phyloP scores from a whole-genome alignment of 1,140 invertebrate species.

The Bactericera cockerelli region DNA sequence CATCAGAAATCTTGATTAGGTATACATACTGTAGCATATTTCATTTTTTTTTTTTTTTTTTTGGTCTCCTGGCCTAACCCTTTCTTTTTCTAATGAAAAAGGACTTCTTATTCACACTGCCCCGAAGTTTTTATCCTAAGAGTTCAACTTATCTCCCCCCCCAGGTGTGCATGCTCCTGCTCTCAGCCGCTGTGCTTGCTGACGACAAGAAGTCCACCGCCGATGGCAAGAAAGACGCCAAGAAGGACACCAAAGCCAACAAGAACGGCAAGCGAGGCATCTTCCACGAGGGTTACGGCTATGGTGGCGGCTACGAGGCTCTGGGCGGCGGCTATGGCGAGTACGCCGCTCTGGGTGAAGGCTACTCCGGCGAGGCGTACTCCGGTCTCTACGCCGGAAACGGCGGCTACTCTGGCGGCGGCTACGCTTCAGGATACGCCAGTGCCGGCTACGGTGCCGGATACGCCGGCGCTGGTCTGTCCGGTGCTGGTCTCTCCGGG shows the following conservation, averaged over 20 bases:
- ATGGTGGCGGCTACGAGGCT: neutral
- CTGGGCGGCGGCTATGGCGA: neutral
- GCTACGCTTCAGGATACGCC: neutral
- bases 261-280: neutral
- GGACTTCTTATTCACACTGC: too few species aligned
- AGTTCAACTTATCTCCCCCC: too few species aligned
- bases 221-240: neutral
- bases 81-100: too few species aligned
- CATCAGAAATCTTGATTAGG: too few species aligned
- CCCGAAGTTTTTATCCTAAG: too few species aligned
- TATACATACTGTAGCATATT: too few species aligned
- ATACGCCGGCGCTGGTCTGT: neutral
- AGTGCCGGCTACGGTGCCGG: slow-evolving; percentile 3
- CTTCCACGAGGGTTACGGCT: neutral
- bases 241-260: neutral
- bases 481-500: neutral
- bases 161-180: neutral
- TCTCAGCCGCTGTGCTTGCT: neutral
- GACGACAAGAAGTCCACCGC: neutral
- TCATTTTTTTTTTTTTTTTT: too few species aligned
- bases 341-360: neutral
- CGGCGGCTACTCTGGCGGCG: neutral
- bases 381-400: neutral
- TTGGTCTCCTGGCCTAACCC: too few species aligned
- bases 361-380: neutral